These are phyloP conservation scores for Drosophila elegans DNA, from an alignment of 1,140 invertebrate species.

Conservation along the genomic window DNA sequence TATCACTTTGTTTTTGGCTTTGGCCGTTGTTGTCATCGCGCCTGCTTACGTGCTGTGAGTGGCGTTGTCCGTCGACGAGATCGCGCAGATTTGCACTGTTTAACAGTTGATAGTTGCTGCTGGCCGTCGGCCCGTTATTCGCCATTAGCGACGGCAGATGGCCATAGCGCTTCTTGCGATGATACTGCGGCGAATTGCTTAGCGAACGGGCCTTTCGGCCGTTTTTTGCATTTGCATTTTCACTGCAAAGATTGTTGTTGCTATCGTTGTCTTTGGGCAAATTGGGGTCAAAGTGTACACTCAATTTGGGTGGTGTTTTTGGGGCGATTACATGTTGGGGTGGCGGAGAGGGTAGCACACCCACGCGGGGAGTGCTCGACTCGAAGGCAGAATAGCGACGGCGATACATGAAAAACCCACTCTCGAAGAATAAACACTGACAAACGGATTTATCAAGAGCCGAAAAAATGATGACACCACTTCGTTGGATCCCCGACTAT, in stretches of 20 bases:
- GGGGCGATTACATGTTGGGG: conserved; percentile 10
- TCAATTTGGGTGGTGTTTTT: conserved; percentile 50
- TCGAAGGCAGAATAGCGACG: conserved; percentile 81
- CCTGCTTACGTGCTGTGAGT: conserved; percentile 80
- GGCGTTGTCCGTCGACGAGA: conserved; percentile 69
- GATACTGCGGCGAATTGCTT: conserved; percentile 74
- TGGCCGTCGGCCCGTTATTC: conserved; percentile 59
- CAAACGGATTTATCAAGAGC: conserved; percentile 35
- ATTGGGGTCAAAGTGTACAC: conserved; percentile 80
- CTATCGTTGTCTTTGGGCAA: conserved; percentile 69
- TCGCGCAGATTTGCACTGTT: conserved; percentile 70
- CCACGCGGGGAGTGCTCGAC: conserved; percentile 71
- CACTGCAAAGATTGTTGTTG: conserved; percentile 48
- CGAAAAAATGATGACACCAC: conserved; percentile 25
- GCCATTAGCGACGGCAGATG: conserved; percentile 72
- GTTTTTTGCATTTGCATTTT: conserved; percentile 52
- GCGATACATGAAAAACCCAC: conserved; percentile 70
- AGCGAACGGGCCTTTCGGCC: conserved; percentile 74
- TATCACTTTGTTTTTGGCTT: conserved; percentile 13
- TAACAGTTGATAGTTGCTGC: conserved; percentile 70
- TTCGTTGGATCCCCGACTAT: conserved; percentile 22
- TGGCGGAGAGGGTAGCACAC: conserved; percentile 58
- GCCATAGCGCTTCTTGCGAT: conserved; percentile 74
- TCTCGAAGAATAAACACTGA: conserved; percentile 36
- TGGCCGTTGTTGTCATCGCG: conserved; percentile 64